Evolutionary conservation across 2,888 invertebrate genomes (phyloP), one percentile per base, ranked within the genome.

Genomic region (Netelia virgata): DNA sequence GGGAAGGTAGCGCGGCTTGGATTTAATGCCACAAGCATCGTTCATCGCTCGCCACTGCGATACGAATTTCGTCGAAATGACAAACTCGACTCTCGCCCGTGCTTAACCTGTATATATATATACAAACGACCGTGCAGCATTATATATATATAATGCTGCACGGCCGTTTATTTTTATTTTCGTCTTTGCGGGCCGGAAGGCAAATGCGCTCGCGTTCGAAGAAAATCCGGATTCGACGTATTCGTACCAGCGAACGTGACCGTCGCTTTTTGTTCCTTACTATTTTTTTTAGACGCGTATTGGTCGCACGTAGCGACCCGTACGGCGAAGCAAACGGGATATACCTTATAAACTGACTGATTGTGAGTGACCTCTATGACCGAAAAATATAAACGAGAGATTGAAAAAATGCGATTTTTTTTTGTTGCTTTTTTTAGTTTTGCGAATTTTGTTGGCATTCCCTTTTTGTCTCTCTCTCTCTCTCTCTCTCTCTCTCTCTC

Each of bases 1-100:
- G 5, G 69, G 28, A 70, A 11, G 55, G 63, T 72, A 63, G 47
- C 10, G 28, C 64, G 14, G 41, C 76, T 53, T 66, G 57, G 50
- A 61, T 72, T 64, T 41, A 59, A 72, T 80, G 20, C 61, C 59
- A 23, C 77, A 53, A 74, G 80, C 20, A 36, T 47, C 55, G 36
- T 41, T 73, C 66, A 36, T 1, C 61, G 74, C 36, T 68, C 55
- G 70, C 66, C 66, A 72, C 41, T 50, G 53, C 61, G 72, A 63
- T 73, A 43, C 50, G 82, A 63, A 59, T 63, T 70, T 70, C 77
- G 69, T 50, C 55, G 55, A 64, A 78, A 78, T 78, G 78, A 78
- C 70, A 78, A 72, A 53, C 70, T 78, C 78, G 23, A 23, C 70
- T 53, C 78, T 61, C 61, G 14, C 78, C 53, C 61, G 23, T 11